Base-by-base conservation (phyloP, 2,888 invertebrate genomes). In the Stenchaetothrips biformis region DNA sequence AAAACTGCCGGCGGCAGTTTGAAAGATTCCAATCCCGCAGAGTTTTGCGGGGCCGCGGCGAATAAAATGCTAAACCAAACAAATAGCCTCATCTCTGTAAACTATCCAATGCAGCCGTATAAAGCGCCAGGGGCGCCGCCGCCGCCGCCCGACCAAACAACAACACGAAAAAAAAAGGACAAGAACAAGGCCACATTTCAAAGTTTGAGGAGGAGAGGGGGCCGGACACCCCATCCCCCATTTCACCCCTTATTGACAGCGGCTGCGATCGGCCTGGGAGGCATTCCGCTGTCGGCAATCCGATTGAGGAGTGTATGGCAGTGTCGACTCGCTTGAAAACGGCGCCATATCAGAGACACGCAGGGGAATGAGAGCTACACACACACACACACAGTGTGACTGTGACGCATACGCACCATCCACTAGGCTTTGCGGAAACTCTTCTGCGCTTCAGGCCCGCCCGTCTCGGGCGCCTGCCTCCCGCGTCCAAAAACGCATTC, bases 31-130 rank as follows among this genome's bases (percentile, higher is more conserved):
- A 74, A 74, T 74, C 67, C 67, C 67, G 25, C 21, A 11, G 67
- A 67, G 37, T 37, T 37, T 37, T 53, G 67, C n/a, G 67, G 11
- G 67, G 25, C 67, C 25, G 7, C 25, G 67, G 6, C 67, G 67
- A 74, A 74, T 74, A 74, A 74, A 74, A 74, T 74, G 67, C 67
- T 74, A 74, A 74, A 74, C 67, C 67, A 74, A 74, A 74, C 67
- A 74, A 74, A 74, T 74, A 74, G 67, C 67, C 67, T 74, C 67
- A 74, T 74, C 67, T 74, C 67, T 74, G 67, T 74, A 74, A 74
- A 74, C 67, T 74, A 74, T 74, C 67, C 67, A 25, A 74, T 74
- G 67, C 67, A 74, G 67, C 21, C 25, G 67, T 8, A 37, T 37
- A 37, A 37, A 18, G 53, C 53, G 53, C 16, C 13, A 53, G 53